Percentiles rank a stretch among this genome's conserved stretches.
Conservation (phyloP, 1,140 invertebrate genomes). For the Druon quercuslanigerum region DNA sequence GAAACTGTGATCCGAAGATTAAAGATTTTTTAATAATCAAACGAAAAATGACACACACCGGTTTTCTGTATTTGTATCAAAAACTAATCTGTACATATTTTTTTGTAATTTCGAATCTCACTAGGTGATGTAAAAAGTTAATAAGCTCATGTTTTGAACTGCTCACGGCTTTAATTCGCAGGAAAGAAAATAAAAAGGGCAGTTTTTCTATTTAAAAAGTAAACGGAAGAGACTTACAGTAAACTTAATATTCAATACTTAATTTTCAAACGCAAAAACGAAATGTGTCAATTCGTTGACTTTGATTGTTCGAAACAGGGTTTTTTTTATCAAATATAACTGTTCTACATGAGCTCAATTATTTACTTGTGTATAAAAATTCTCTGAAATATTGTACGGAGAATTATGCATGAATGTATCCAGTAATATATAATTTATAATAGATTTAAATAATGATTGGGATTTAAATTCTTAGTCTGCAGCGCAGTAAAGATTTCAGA, state of each 20-base stretch:
- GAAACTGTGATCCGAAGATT: neutral
- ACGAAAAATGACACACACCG: neutral
- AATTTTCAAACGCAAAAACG: neutral
- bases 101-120: conserved; percentile 9
- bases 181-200: neutral
- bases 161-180: no score
- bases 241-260: conserved; percentile 1
- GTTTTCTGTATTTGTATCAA: neutral
- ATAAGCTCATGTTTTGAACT: no score
- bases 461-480: no score
- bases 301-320: conserved; percentile 8
- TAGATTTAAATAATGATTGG: neutral
- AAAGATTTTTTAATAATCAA: neutral
- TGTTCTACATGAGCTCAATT: neutral
- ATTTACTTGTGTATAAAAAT: conserved; percentile 10
- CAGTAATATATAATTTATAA: conserved; percentile 1
- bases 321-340: neutral
- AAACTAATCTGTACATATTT: neutral
- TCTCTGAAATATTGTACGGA: neutral
- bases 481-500: no score
- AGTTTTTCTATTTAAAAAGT: neutral
- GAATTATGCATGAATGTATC: neutral
- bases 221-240: neutral
- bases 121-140: neutral
- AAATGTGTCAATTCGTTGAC: neutral